Evolutionary conservation across 2,113 vertebrate species (phyloP).

Genomic region (Mobula hypostoma): DNA sequence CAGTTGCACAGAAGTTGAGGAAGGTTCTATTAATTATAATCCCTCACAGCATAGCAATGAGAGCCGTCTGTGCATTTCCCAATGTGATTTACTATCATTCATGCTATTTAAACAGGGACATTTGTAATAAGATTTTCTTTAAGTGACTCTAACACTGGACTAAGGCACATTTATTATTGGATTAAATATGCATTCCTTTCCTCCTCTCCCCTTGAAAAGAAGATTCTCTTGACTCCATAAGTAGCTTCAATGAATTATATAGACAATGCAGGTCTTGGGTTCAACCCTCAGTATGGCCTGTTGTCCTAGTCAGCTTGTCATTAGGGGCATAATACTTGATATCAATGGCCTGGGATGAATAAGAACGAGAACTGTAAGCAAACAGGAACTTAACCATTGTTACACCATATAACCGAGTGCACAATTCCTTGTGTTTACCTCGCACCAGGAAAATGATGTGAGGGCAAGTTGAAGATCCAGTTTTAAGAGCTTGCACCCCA

Average conservation of each 20-base stretch:
- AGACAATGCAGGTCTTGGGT: not conserved
- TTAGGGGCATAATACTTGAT: not conserved
- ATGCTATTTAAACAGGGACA: constrained; percentile 73
- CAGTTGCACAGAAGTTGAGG: constrained; percentile 67
- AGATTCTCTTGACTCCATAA: not conserved
- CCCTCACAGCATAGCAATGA: constrained; percentile 57
- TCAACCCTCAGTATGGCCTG: not conserved
- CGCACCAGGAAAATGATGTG: not conserved
- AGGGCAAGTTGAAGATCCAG: not conserved
- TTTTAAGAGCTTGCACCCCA: not conserved
- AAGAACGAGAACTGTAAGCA: not conserved
- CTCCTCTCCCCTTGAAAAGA: not conserved
- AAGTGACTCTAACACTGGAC: constrained; percentile 72
- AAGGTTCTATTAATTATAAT: constrained; percentile 66
- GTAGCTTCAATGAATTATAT: too few relatives aligned
- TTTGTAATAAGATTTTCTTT: constrained; percentile 83
- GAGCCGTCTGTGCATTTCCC: constrained; percentile 63
- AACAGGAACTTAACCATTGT: not conserved
- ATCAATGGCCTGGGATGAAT: not conserved
- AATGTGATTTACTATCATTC: constrained; percentile 73
- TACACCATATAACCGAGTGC: not conserved
- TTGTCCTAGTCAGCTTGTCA: not conserved
- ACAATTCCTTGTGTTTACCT: not conserved
- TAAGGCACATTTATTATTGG: constrained; percentile 78
- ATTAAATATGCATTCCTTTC: constrained; percentile 74